Percentiles rank a stretch among this genome's conserved stretches.
Evolutionary conservation across 2,888 invertebrate genomes (phyloP).

Genomic region (Tolmerus cingulatus): DNA sequence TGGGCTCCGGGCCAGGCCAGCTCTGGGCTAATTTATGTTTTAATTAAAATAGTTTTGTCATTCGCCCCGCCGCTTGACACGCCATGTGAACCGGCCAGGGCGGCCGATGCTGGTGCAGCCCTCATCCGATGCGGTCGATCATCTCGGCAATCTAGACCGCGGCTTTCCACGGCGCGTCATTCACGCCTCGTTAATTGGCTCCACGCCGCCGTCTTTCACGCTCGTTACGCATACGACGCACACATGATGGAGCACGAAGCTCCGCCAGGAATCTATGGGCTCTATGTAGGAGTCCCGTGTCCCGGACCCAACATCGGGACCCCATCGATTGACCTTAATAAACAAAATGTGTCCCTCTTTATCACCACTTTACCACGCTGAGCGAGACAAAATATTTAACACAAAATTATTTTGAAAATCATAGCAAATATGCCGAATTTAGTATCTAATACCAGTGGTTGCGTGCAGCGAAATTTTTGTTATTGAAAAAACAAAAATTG

Average conservation of each 20-base stretch:
- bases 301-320: not conserved
- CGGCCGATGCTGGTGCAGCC: not conserved
- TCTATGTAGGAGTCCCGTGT: not conserved
- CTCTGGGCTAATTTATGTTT: constrained; percentile 47
- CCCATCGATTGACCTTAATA: not conserved
- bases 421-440: no score
- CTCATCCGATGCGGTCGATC: not conserved
- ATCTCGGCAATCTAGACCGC: not conserved
- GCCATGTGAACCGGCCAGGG: not conserved
- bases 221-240: not conserved
- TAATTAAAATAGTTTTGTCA: constrained; percentile 45
- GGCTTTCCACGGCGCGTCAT: constrained; percentile 15
- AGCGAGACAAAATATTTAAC: no score
- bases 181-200: constrained; percentile 40
- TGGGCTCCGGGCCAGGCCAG: constrained; percentile 12
- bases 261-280: not conserved
- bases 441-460: no score
- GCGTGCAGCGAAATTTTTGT: no score
- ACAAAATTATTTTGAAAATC: no score
- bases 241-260: not conserved
- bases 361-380: no score
- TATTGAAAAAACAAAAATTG: no score
- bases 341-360: not conserved
- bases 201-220: not conserved
- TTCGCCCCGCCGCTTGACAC: not conserved